Evolutionary conservation across 2,797 vertebrate genomes (phyloP), one percentile per base, ranked within the genome.

Genomic region (Mus minutoides): DNA sequence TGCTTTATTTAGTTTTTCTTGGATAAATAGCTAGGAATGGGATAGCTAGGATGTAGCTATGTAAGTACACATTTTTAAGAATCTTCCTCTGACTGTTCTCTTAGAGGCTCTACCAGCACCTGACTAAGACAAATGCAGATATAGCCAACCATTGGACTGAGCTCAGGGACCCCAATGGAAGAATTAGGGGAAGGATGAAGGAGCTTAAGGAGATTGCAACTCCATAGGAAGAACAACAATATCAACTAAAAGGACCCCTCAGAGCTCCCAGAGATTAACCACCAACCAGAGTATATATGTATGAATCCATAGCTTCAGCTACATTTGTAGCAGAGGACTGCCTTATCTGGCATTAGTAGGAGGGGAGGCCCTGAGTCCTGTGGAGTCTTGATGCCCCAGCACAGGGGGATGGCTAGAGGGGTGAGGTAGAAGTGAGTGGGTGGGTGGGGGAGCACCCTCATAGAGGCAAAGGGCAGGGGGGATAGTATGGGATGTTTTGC

Each of bases 1-100:
- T 80, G 31, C 80, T 89, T 94, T 79, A 29, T 89, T 94, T 79
- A 29, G 64, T 83, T 95, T 94, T 85, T 89, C 86, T 91, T 91
- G 79, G 46, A 26, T 94, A 83, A 92, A 96, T 0, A 90, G 52
- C 21, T 77, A 83, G 21, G 29, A 84, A 34, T 73, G 29, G 64
- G 62, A 76, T 3, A 76, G 37, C 43, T 60, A 37, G 60, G 29
- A 58, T 24, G 64, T 0, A 85, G 76, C n/a, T 12, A 46, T 49
- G 11, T 52, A 77, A 91, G 75, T 52, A 26, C 31, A 21, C 37
- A 67, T 92, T 94, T 52, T 24, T 46, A 88, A 95, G 75, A 95
- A 78, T 86, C 43, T 83, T 73, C 52, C 73, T 71, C 34, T 37
- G 17, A 17, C 34, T 71, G 34, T 71, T 6, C 34, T n/a, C 16